Evolutionary conservation across 2,797 vertebrate genomes (phyloP), one percentile per base, ranked within the genome.

Genomic region (Paedocypris micromegethes): DNA sequence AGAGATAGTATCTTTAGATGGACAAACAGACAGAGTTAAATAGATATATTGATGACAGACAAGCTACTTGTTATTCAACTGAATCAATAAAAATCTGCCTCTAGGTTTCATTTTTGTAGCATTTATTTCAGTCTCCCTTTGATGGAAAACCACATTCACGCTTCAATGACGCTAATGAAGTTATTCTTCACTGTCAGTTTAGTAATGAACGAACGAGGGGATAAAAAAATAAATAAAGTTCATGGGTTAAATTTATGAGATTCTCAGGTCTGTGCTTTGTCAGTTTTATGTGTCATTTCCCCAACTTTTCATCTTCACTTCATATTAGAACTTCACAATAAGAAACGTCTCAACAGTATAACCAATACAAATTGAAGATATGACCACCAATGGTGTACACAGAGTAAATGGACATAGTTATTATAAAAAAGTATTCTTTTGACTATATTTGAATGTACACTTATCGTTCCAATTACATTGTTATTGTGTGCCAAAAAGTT

Each of bases 111-210:
- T 37, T 3, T 5, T 5, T 56, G 39, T 3, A 23, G 40, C 8
- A 9, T 9, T 9, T 40, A 3, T 47, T 48, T 48, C 38, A 61
- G 45, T 3, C 54, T 6, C 46, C 9, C 2, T 23, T 63, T 43
- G 3, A 40, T 63, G 40, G 5, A 43, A 62, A 62, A 50, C 59
- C n/a, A 3, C 5, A 4, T 62, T 51, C 43, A 41, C n/a, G 37
- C n/a, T 41, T 37, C 39, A 50, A n/a, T 42, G 48, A 38, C 23
- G 48, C 40, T 63, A 63, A 63, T 52, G 6, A 52, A 63, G 9
- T 41, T 3, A 52, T 51, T 63, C 52, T 42, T 52, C n/a, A 63
- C 39, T 5, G 40, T 9, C 4, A 62, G 9, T 42, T 50, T 42
- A 23, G 23, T 50, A 42, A 9, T 39, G 4, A 5, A 7, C 5